Conservation (phyloP, 2,797 vertebrate genomes). For the Gymnothorax reevesii region DNA sequence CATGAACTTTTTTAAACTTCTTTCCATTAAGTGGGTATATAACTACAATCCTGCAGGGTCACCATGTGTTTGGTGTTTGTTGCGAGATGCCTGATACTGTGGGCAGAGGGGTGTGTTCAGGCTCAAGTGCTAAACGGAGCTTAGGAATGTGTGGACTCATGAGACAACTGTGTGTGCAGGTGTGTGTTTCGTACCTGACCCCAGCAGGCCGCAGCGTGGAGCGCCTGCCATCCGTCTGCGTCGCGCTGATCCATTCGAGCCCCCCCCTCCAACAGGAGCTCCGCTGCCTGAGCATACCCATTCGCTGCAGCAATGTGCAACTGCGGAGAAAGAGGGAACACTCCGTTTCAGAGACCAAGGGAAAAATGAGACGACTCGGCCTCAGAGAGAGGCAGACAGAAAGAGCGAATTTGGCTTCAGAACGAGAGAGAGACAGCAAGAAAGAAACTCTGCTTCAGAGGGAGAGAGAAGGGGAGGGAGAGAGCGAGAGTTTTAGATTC, state of each 20-base stretch:
- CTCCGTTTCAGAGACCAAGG: not conserved
- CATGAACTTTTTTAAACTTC: too few species aligned
- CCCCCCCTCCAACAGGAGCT: slow-evolving; percentile 90
- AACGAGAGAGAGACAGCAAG: not conserved
- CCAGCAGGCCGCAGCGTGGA: slow-evolving; percentile 96
- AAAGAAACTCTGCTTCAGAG: not conserved
- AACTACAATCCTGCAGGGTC: too few species aligned
- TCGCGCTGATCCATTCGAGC: slow-evolving; percentile 86
- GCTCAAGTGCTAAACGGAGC: not conserved
- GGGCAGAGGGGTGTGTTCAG: too few species aligned
- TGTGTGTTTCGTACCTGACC: slow-evolving; percentile 81
- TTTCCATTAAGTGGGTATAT: too few species aligned
- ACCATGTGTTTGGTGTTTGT: too few species aligned
- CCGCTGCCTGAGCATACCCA: slow-evolving; percentile 88
- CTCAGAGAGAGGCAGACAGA: not conserved
- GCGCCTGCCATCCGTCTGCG: slow-evolving; percentile 92
- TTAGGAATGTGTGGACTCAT: not conserved
- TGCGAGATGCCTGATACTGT: too few species aligned
- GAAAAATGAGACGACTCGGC: not conserved
- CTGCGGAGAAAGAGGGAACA: slow-evolving; percentile 61
- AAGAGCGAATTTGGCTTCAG: too few species aligned
- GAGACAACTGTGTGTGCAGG: not conserved
- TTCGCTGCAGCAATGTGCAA: slow-evolving; percentile 92
- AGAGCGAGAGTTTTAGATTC: not conserved
- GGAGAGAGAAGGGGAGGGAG: not conserved